Evolutionary conservation across 2,888 invertebrate genomes (phyloP).

Genomic region (Quadroppia sp.): DNA sequence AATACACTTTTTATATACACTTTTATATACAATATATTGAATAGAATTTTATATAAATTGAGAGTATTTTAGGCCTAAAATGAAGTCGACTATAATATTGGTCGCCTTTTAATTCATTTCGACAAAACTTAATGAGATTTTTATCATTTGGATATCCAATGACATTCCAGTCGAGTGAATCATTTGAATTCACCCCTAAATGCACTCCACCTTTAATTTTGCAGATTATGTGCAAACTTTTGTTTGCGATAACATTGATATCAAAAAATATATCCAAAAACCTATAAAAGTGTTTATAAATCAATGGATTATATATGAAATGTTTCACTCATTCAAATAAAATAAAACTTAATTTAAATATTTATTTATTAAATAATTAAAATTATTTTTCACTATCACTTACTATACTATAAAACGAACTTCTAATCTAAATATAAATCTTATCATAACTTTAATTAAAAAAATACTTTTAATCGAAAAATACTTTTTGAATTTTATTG

Average conservation of each 20-base stretch:
- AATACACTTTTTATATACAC: neutral
- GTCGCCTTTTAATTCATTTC: conserved; percentile 11
- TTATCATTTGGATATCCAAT: conserved; percentile 18
- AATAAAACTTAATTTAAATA: no score
- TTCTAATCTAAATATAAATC: no score
- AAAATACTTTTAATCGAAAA: no score
- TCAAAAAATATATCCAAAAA: neutral
- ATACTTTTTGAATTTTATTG: no score
- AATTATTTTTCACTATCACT: no score
- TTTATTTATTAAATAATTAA: no score
- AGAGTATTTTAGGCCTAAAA: neutral
- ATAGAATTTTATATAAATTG: neutral
- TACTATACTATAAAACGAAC: no score
- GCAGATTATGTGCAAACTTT: neutral
- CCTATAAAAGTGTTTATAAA: neutral
- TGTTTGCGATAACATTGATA: neutral
- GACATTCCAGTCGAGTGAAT: neutral
- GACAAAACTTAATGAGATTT: conserved; percentile 32
- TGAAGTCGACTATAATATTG: neutral
- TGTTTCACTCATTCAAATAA: neutral
- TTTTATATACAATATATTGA: neutral
- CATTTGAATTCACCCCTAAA: neutral
- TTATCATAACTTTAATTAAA: no score
- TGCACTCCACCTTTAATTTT: neutral
- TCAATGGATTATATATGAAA: neutral